A percentile compares a stretch with the other conserved stretches of the same genome.
Conservation (phyloP, 1,140 invertebrate genomes). For the Macrocentrus cingulum region DNA sequence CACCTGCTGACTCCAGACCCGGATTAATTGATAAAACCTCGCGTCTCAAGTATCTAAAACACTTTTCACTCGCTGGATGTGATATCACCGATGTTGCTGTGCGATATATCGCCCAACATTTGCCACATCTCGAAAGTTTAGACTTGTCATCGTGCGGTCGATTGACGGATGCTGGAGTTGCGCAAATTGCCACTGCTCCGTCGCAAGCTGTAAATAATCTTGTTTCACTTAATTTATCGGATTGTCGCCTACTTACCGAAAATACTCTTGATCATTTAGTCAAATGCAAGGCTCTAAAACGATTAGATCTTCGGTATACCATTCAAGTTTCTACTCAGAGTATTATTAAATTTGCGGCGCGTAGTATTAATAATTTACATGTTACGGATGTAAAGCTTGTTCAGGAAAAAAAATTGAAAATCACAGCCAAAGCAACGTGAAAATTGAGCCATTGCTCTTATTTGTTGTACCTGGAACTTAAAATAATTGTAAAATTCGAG, state of each 20-base stretch:
- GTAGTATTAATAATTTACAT: slow-evolving; percentile 72
- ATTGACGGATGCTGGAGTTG: slow-evolving; percentile 87
- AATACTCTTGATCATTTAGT: slow-evolving; percentile 75
- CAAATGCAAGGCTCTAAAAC: slow-evolving; percentile 65
- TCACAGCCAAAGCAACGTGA: slow-evolving; percentile 31
- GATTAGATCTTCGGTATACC: slow-evolving; percentile 75
- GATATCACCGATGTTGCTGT: slow-evolving; percentile 88
- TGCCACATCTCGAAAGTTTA: slow-evolving; percentile 71
- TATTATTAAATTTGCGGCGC: slow-evolving; percentile 77
- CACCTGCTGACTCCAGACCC: slow-evolving; percentile 81
- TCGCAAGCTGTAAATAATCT: slow-evolving; percentile 64
- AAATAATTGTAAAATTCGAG: too few relatives aligned
- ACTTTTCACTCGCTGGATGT: slow-evolving; percentile 78
- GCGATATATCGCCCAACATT: slow-evolving; percentile 75
- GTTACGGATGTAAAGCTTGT: slow-evolving; percentile 76
- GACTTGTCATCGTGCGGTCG: slow-evolving; percentile 83
- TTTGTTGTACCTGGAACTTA: slow-evolving; percentile 8
- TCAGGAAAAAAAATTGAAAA: slow-evolving; percentile 53
- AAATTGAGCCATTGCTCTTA: slow-evolving; percentile 21
- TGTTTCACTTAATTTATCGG: slow-evolving; percentile 73
- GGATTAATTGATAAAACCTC: slow-evolving; percentile 81
- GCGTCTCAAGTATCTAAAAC: slow-evolving; percentile 74
- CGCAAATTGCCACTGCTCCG: slow-evolving; percentile 72
- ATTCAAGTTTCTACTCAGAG: slow-evolving; percentile 76
- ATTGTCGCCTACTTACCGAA: slow-evolving; percentile 81